Base-by-base conservation (phyloP, 2,888 invertebrate genomes). In the Hydriomena furcata region DNA sequence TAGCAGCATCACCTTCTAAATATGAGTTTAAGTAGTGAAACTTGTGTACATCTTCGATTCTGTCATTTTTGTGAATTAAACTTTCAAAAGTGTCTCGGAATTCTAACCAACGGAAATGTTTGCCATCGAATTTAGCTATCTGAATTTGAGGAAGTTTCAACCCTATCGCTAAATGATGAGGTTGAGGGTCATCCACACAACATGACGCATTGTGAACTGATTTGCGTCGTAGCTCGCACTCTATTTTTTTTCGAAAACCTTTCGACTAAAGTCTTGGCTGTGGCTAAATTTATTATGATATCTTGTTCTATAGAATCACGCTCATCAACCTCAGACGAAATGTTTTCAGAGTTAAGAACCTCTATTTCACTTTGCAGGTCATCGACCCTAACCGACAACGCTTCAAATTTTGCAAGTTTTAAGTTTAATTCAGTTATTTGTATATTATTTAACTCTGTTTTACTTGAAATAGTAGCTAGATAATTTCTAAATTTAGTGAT, bases 11-110 rank as follows among this genome's bases (percentile, higher is more conserved):
- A 2, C 62, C 60, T 10, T 55, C 55, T 1, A 65, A 28, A 12
- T 67, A 65, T 0, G 65, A 65, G 13, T 34, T 52, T 0, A 63
- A 13, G 21, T 67, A 67, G 24, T 64, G 53, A 36, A 62, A 65
- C 27, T 65, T 64, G 8, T 63, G 55, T n/a, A 64, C 49, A 5
- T 32, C 8, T 21, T 54, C 11, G 3, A 60, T 51, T 34, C 23
- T 42, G 1, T 38, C 7, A 46, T 68, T 63, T 4, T 44, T 27
- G 20, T 61, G 61, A 20, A 64, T 46, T n/a, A 65, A 34, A 4
- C 54, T 57, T 1, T 5, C 11, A 34, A 37, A 64, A 1, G 48
- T 61, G 3, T 63, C 61, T 0, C 38, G 21, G 23, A 66, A 66
- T 17, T 64, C 58, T 0, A 65, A 11, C 65, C 63, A 67, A n/a